A percentile compares a stretch with the other conserved stretches of the same genome.
Conservation (phyloP, 2,888 invertebrate genomes). For the Mamestra brassicae region DNA sequence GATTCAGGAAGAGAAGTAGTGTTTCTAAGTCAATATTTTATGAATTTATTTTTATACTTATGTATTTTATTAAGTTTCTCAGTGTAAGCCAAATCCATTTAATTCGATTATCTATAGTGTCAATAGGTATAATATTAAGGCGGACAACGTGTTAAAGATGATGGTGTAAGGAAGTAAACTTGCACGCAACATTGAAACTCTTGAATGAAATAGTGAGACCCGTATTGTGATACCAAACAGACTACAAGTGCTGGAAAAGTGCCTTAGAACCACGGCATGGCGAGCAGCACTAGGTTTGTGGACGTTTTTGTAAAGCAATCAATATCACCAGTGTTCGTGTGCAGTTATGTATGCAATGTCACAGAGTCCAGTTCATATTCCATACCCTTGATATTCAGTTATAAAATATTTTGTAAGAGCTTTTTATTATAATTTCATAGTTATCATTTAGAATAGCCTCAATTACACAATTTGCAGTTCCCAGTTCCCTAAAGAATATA, state of each 20-base stretch:
- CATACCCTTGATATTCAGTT: conserved; percentile 3
- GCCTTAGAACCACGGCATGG: conserved; percentile 59
- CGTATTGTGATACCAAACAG: conserved; percentile 23
- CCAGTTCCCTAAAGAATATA: neutral
- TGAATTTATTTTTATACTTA: conserved; percentile 35
- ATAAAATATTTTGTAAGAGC: neutral
- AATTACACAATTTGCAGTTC: conserved; percentile 18
- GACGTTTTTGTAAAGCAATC: neutral
- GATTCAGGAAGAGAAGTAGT: conserved; percentile 4
- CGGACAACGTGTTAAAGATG: conserved; percentile 13
- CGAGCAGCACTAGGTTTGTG: conserved; percentile 69
- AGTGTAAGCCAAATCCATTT: conserved; percentile 8
- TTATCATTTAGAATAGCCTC: neutral
- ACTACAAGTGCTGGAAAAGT: conserved; percentile 34
- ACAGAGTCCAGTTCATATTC: conserved; percentile 10
- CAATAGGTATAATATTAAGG: neutral
- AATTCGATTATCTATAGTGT: neutral
- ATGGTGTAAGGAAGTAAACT: conserved; percentile 60
- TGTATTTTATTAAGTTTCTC: conserved; percentile 14
- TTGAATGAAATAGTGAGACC: conserved; percentile 30
- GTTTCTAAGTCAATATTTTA: neutral
- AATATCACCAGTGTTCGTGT: conserved; percentile 6
- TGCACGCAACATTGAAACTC: conserved; percentile 29
- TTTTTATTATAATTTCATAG: conserved; percentile 13
- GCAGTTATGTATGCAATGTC: neutral